Base-by-base conservation (phyloP, 2,888 invertebrate species). In the Xanthorhoe designata region DNA sequence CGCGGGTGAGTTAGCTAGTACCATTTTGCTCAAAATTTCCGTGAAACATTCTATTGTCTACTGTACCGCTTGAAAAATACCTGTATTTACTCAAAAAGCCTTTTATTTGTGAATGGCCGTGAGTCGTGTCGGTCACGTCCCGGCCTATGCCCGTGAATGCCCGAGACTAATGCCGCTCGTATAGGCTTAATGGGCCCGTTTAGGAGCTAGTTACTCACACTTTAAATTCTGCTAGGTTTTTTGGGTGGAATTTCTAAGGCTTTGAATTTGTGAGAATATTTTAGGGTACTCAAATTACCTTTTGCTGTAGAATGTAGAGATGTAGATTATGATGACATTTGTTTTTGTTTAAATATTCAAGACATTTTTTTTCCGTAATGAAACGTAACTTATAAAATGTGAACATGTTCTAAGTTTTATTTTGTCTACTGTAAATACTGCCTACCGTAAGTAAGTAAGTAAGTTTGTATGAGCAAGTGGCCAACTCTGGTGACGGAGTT, bases 101-200 rank as follows among this genome's bases (percentile, higher is more conserved):
- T 54, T 58, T 62, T 62, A 51, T 59, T 51, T 59, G 50, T 6
- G 47, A 55, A 58, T 54, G 55, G 24, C 54, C 15, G 15, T 15
- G 45, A 45, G 18, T 19, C 52, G 56, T 60, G 63, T 56, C 67
- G 68, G 77, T 78, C 79, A 80, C 82, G 81, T 81, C 62, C 60
- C 75, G 71, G 68, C 76, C 75, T 75, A 76, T 75, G 74, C 75
- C 72, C 75, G 61, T 52, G 70, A 72, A 75, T 69, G 72, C 73
- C 72, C 65, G 74, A 79, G 79, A 80, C 79, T 82, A 81, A 81
- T 83, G 79, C 54, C 68, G 71, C 71, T 77, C 79, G 74, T 81
- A 78, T 64, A 79, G 67, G 73, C 76, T 75, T 83, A 84, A 84
- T 82, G 80, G 78, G 69, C 64, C 65, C 79, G 79, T 82, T 82